phyloP scores from a whole-genome alignment of 2,888 invertebrate genomes.

The Stenchaetothrips biformis region DNA sequence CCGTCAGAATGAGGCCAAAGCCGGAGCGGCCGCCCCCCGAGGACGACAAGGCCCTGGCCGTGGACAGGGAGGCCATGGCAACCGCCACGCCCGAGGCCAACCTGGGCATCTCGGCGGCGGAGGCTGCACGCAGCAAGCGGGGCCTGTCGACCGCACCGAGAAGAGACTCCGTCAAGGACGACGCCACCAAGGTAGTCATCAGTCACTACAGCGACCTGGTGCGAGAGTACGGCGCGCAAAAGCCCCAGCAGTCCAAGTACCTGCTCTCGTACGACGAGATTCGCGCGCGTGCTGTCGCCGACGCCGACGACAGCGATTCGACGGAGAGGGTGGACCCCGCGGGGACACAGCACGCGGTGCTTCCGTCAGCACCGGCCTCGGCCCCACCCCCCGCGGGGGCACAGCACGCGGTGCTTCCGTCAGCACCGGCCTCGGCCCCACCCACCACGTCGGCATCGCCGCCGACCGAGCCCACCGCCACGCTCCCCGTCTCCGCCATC shows the following conservation, averaged over 20 bases:
- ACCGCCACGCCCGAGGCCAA: conserved; percentile 43
- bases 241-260: conserved; percentile 49
- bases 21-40: no score
- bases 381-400: conserved; percentile 5
- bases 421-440: not conserved
- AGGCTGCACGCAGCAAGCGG: conserved; percentile 44
- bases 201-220: conserved; percentile 79
- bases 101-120: conserved; percentile 44
- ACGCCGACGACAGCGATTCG: conserved; percentile 37
- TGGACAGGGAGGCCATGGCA: not conserved
- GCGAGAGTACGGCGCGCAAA: conserved; percentile 59
- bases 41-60: no score
- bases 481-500: not conserved
- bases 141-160: conserved; percentile 36
- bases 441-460: not conserved
- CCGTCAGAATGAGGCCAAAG: no score
- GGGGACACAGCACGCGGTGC: conserved; percentile 10
- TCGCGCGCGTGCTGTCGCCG: conserved; percentile 54
- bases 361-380: not conserved
- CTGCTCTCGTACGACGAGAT: conserved; percentile 61
- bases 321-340: conserved; percentile 27
- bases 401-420: not conserved
- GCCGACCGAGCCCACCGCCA: not conserved
- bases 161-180: conserved; percentile 44
- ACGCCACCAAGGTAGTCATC: conserved; percentile 65